These are phyloP conservation scores for Drosophila micromelanica DNA, from an alignment of 1,140 invertebrate genomes.

Conservation along the genomic window DNA sequence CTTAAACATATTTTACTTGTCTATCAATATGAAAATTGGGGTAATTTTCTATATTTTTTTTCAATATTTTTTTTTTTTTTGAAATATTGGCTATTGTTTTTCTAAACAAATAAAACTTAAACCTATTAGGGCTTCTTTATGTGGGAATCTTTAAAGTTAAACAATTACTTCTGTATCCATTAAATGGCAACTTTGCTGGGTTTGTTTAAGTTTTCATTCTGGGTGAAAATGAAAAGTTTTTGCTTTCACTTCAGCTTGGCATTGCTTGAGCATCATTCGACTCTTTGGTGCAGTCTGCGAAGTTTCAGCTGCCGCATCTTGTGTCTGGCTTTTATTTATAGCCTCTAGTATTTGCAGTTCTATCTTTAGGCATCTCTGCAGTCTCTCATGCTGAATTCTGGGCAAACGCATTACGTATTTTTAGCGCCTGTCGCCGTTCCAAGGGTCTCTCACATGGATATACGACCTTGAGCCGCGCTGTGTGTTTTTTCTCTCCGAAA, in stretches of 20 bases:
- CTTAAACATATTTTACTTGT: no score
- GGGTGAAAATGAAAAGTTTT: slow-evolving; percentile 2
- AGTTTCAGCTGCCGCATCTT: slow-evolving; percentile 24
- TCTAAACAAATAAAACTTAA: neutral
- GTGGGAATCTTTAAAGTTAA: neutral
- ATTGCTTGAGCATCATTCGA: neutral
- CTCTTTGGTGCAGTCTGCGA: slow-evolving; percentile 19
- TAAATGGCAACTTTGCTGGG: neutral
- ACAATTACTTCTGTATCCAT: slow-evolving; percentile 7
- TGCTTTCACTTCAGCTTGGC: slow-evolving; percentile 12
- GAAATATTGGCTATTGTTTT: neutral
- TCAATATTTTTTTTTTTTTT: no score
- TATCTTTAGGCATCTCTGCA: slow-evolving; percentile 34
- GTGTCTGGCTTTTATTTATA: slow-evolving; percentile 42
- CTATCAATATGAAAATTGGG: no score
- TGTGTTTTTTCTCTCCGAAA: neutral
- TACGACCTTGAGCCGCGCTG: slow-evolving; percentile 38
- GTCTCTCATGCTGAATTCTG: slow-evolving; percentile 27
- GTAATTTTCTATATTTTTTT: no score
- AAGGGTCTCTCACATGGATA: slow-evolving; percentile 32
- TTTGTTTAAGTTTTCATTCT: neutral
- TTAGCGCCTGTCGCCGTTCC: slow-evolving; percentile 25
- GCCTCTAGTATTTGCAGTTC: slow-evolving; percentile 28
- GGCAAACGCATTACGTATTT: slow-evolving; percentile 41
- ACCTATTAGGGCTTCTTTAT: neutral